phyloP scores from a whole-genome alignment of 2,113 vertebrate genomes.

The Noturus placidus region DNA sequence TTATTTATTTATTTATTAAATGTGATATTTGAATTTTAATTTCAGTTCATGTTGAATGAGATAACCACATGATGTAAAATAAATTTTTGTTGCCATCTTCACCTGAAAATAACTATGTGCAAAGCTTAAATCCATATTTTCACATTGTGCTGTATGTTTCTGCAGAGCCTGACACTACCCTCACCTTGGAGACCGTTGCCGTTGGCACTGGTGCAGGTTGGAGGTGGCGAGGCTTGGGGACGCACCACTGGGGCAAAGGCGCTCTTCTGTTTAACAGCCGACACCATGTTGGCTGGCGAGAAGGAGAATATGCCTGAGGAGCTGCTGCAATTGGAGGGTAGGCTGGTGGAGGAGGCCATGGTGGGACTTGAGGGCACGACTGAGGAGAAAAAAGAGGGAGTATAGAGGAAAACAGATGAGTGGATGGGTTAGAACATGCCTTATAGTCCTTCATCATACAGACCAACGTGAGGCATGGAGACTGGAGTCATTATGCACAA shows the following conservation, averaged over 20 bases:
- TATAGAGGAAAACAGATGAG: slow-evolving; percentile 52
- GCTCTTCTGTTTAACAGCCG: slow-evolving; percentile 98
- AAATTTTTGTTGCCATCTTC: neutral
- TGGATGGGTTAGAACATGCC: slow-evolving; percentile 56
- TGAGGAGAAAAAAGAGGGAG: slow-evolving; percentile 52
- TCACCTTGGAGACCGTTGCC: slow-evolving; percentile 98
- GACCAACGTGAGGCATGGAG: slow-evolving; percentile 64
- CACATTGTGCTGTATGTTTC: neutral
- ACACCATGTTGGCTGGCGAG: slow-evolving; percentile 99
- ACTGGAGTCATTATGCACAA: slow-evolving; percentile 65
- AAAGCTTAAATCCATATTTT: neutral
- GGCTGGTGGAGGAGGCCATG: slow-evolving; percentile 96
- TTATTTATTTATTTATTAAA: no score
- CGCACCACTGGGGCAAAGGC: slow-evolving; percentile 96
- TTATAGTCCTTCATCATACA: slow-evolving; percentile 9
- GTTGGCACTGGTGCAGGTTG: slow-evolving; percentile 96
- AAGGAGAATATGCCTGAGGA: slow-evolving; percentile 98
- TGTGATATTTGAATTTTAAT: neutral
- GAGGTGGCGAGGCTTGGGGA: slow-evolving; percentile 92
- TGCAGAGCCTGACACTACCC: neutral
- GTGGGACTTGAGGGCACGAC: slow-evolving; percentile 98
- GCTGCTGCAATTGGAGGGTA: slow-evolving; percentile 96
- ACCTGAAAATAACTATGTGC: neutral
- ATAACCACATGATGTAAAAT: neutral
- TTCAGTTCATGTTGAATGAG: neutral